Base-by-base conservation (phyloP, 2,113 vertebrate genomes). In the Phaethon lepturus region DNA sequence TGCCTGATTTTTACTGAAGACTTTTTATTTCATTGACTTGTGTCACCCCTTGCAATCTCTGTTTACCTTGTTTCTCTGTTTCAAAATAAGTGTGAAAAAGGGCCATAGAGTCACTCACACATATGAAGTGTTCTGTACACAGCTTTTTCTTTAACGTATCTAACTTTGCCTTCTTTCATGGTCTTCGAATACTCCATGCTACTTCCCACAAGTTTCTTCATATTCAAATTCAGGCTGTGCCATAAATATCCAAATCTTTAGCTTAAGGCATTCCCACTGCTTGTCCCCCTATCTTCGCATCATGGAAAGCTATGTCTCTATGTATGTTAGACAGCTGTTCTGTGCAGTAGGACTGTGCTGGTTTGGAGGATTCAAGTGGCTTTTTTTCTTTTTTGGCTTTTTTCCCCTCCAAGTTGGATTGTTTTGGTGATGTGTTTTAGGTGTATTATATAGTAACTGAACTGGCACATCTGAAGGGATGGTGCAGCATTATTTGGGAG, bases 301-400 rank as follows among this genome's bases (percentile, higher is more conserved):
- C 7, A 15, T 23, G n/a, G 40, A 66, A 67, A 58, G n/a, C 10
- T 7, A 0, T 17, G 1, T 40, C 23, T 59, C 75, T 69, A 2
- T 71, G 19, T 47, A 5, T 7, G 8, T 73, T 69, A 44, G 52
- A 18, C n/a, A 59, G 33, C 29, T 81, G 26, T 60, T 80, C 55
- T 66, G 55, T 73, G 80, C 40, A 44, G 17, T 18, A 64, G 38
- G 18, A 18, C 49, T 89, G 25, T 14, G 0, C 40, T 80, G 28
- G 10, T 81, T 68, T 73, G 29, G 35, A 87, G 63, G 18, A 47
- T 80, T 73, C 55, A 69, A 0, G 19, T 66, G 60, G 1, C 17
- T n/a, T 81, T 78, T 33, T 5, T n/a, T 42, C 4, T 0, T 29
- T 66, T 50, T 58, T 33, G 10, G 35, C 9, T 19, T 24, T 58